phyloP scores from a whole-genome alignment of 2,888 invertebrate species.

The Parelbella ahira region DNA sequence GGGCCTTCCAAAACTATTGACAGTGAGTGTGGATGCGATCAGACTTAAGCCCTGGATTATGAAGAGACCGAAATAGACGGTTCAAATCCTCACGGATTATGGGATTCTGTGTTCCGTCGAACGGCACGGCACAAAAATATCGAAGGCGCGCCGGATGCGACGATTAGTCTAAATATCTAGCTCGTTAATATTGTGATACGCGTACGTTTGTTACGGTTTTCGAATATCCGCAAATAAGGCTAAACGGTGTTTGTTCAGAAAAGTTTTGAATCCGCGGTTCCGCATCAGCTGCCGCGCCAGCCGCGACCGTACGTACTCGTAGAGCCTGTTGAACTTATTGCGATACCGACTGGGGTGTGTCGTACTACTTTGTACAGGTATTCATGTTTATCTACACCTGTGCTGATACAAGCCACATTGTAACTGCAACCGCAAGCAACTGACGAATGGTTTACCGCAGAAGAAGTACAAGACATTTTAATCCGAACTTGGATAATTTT shows the following conservation, averaged over 20 bases:
- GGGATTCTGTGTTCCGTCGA: conserved; percentile 76
- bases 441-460: no score
- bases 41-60: conserved; percentile 78
- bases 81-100: conserved; percentile 77
- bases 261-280: conserved; percentile 2
- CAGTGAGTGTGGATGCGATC: conserved; percentile 80
- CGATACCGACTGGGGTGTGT: no score
- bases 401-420: no score
- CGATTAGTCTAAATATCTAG: conserved; percentile 75
- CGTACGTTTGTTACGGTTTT: conserved; percentile 24
- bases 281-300: conserved; percentile 3
- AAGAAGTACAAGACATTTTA: no score
- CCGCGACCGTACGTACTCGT: no score
- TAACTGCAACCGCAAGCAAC: no score
- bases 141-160: conserved; percentile 75
- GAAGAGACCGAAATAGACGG: conserved; percentile 80
- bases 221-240: conserved; percentile 17
- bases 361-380: no score
- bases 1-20: conserved; percentile 78
- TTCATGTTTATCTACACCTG: no score
- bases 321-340: no score
- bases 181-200: conserved; percentile 65
- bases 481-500: no score
- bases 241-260: conserved; percentile 16
- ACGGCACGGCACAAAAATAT: conserved; percentile 76